A percentile compares a stretch with the other conserved stretches of the same genome.
Conservation (phyloP, 37 sponge, comb jelly and placozoan genomes). For the Spongia lamella region DNA sequence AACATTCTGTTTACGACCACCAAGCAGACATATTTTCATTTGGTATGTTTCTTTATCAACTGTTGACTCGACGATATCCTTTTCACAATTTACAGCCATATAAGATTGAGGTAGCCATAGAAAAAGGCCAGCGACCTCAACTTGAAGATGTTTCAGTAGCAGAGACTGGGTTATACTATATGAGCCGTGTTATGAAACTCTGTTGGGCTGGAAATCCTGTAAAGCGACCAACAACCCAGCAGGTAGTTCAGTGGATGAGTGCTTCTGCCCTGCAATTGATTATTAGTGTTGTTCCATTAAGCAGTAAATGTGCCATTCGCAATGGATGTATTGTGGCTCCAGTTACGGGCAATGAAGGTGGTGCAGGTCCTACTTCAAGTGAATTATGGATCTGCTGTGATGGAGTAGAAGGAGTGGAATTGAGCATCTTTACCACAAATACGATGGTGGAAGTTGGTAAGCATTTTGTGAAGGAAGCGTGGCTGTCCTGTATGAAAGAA, state of each 20-base stretch:
- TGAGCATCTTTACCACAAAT: conserved; percentile 9
- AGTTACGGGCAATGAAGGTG: neutral
- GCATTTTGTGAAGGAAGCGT: neutral
- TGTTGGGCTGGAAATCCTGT: conserved; percentile 37
- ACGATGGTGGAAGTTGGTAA: conserved; percentile 1
- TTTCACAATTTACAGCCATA: conserved; percentile 4
- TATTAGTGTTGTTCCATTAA: conserved; percentile 8
- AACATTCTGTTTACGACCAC: conserved; percentile 10
- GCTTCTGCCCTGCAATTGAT: conserved; percentile 8
- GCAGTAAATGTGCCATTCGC: conserved; percentile 10
- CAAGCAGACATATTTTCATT: conserved; percentile 53
- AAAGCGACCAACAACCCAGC: conserved; percentile 7
- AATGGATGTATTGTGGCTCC: neutral
- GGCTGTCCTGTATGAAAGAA: neutral
- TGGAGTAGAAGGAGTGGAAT: conserved; percentile 10
- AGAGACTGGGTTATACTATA: conserved; percentile 11
- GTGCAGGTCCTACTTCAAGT: no score
- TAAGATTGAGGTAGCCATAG: conserved; percentile 6
- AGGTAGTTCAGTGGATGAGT: conserved; percentile 4
- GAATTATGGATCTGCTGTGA: conserved; percentile 45
- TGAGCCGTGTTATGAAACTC: conserved; percentile 30
- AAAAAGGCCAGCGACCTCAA: conserved; percentile 19
- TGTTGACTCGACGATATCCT: conserved; percentile 28
- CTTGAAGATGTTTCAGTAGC: conserved; percentile 7
- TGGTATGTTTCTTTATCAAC: conserved; percentile 47